Conservation (phyloP, 2,797 vertebrate genomes). For the Eulemur rubriventer region DNA sequence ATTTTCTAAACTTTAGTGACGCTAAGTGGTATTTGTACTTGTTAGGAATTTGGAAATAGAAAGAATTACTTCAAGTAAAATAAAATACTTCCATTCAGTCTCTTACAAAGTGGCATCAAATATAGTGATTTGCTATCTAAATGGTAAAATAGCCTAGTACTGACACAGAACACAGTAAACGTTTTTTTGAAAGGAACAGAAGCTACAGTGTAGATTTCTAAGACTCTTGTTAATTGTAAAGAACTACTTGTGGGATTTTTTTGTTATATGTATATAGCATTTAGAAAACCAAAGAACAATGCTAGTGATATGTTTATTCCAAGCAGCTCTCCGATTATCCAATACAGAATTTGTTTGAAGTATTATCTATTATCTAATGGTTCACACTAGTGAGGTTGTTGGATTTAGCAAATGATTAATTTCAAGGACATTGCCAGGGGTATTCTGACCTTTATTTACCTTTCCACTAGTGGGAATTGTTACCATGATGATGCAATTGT, state of each 20-base stretch:
- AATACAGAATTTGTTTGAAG: background rate
- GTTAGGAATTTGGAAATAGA: background rate
- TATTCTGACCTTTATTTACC: background rate
- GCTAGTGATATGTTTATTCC: background rate
- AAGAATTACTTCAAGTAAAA: background rate
- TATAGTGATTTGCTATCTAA: background rate
- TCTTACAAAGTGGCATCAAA: background rate
- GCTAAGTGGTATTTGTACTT: background rate
- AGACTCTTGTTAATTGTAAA: background rate
- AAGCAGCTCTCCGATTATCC: background rate
- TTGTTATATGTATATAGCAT: background rate
- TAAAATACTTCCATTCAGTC: background rate
- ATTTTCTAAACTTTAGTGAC: background rate
- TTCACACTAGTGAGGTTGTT: background rate
- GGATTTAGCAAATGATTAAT: slow-evolving; percentile 4
- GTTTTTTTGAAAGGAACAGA: background rate
- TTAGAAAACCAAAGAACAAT: background rate
- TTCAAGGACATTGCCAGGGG: background rate
- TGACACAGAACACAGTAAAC: background rate
- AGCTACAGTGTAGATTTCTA: background rate
- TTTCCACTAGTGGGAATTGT: background rate
- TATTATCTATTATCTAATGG: background rate
- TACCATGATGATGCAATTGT: background rate
- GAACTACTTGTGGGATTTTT: background rate
- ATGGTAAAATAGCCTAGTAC: background rate